phyloP scores from a whole-genome alignment of 2,888 invertebrate species.

The Clanis bilineata region DNA sequence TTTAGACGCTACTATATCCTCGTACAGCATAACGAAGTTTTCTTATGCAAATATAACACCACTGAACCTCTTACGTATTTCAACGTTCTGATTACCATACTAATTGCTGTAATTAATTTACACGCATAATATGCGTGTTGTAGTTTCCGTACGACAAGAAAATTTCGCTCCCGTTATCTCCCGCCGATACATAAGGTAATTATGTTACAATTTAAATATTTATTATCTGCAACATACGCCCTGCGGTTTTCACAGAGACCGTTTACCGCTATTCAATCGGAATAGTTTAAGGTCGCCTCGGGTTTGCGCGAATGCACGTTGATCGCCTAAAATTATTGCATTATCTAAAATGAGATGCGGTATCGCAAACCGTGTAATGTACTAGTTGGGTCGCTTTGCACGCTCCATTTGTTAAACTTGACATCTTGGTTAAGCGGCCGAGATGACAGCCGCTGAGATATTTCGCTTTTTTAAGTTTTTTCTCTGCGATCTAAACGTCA shows the following conservation, averaged over 20 bases:
- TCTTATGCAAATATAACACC: background rate
- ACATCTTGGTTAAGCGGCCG: constrained; percentile 17
- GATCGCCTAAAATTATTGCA: constrained; percentile 54
- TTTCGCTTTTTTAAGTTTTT: background rate
- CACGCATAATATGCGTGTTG: background rate
- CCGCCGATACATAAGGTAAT: background rate
- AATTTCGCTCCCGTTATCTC: background rate
- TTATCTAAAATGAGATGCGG: constrained; percentile 44
- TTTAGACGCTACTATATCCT: background rate
- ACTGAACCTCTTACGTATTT: background rate
- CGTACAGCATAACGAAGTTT: background rate
- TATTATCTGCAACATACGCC: constrained; percentile 20
- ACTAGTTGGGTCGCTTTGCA: constrained; percentile 46
- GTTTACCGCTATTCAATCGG: constrained; percentile 66
- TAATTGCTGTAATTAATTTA: background rate
- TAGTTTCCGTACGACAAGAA: background rate
- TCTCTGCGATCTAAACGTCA: background rate
- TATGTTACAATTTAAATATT: constrained; percentile 26
- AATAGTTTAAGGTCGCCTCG: constrained; percentile 48
- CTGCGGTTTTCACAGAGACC: constrained; percentile 43
- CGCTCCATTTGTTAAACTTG: constrained; percentile 54
- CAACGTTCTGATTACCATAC: background rate
- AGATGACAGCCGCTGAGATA: background rate
- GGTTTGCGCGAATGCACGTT: constrained; percentile 59
- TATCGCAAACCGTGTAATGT: constrained; percentile 62